Evolutionary conservation across 2,113 vertebrate species (phyloP).

Genomic region (Nibea albiflora): DNA sequence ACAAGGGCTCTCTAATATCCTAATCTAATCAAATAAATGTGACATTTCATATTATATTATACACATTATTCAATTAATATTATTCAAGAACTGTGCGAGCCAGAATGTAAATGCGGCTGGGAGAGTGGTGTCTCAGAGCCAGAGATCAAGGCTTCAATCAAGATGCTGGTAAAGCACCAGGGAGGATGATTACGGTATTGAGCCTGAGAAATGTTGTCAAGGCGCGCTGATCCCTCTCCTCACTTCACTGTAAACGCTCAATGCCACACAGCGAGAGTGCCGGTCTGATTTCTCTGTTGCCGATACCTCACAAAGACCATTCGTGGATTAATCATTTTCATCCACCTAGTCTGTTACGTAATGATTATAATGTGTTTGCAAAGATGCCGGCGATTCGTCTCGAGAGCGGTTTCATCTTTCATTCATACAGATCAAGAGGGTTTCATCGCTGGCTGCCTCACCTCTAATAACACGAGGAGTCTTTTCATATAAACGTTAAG

Average conservation of each 20-base stretch:
- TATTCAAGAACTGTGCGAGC: background rate
- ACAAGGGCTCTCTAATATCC: background rate
- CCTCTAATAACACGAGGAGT: background rate
- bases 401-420: background rate
- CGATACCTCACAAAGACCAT: background rate
- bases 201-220: background rate
- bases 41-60: background rate
- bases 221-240: background rate
- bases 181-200: background rate
- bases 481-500: constrained; percentile 1
- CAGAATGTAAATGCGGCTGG: background rate
- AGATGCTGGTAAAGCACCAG: background rate
- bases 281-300: background rate
- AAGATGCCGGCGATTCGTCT: background rate
- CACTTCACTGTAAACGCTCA: background rate
- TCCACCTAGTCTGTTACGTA: background rate
- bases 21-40: background rate
- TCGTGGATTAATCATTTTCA: background rate
- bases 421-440: background rate
- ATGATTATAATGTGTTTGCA: background rate
- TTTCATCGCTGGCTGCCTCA: background rate
- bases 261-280: background rate
- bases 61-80: background rate
- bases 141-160: constrained; percentile 1
- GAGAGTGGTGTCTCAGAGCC: background rate